Evolutionary conservation across 2,113 vertebrate species (phyloP), one percentile per base, ranked within the genome.

Genomic region (Nannobrachium achirus): DNA sequence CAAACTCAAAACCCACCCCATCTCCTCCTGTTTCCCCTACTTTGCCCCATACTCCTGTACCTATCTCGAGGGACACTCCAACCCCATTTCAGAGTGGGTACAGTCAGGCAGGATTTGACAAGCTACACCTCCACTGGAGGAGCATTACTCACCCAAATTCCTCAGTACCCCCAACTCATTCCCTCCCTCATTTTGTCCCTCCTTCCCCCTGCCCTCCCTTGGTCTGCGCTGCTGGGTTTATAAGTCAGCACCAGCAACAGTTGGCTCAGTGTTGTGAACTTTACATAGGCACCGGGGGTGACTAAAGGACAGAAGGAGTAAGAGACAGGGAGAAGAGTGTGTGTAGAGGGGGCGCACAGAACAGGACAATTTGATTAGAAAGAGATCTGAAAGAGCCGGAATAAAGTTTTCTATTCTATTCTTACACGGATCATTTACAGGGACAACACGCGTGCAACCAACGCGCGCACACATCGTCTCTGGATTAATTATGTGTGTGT

Each of bases 91-190:
- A 56, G 20, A 56, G 55, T 56, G 8, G 9, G 19, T 2, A 66
- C 8, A 63, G 42, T 53, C 55, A 53, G 13, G 61, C 55, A 75
- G 69, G 69, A 56, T 77, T 57, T 75, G 65, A 85, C 84, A 68
- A 33, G 52, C 70, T 69, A 80, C 25, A 33, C 87, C 77, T 89
- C 76, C 48, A 49, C 63, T 16, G 55, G 56, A 72, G 55, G 56
- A 72, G 69, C 78, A 78, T 88, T 75, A 81, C 69, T 86, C 78
- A 80, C 58, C 50, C 75, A 42, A 20, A 57, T 62, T 63, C 51
- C 63, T 9, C 60, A 56, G 33, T 57, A 39, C 57, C 67, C 63
- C 58, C 64, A 56, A 56, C 53, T 56, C 66, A 0, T 55, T 19
- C 68, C 69, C 76, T 71, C 44, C 66, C 53, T 67, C 59, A 46